These are phyloP conservation scores for Lochmaea capreae DNA, from an alignment of 2,888 invertebrate genomes.

Conservation along the genomic window DNA sequence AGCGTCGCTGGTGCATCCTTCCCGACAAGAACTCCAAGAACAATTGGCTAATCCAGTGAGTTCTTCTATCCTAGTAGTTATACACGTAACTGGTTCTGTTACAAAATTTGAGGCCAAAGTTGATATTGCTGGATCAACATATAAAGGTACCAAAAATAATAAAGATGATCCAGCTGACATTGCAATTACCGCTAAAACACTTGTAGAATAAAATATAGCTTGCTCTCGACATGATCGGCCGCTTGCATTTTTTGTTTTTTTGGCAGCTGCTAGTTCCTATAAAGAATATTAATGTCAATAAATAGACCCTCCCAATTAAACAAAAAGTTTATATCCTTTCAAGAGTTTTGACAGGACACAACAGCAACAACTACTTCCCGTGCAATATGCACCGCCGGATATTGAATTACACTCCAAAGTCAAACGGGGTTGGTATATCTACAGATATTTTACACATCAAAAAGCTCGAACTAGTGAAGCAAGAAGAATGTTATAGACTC, in stretches of 20 bases:
- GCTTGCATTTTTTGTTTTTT: conserved; percentile 65
- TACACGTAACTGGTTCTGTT: conserved; percentile 78
- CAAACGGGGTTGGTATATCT: too few species aligned
- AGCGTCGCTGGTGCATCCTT: conserved; percentile 84
- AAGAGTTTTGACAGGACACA: too few species aligned
- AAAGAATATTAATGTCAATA: conserved; percentile 29
- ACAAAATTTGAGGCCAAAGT: conserved; percentile 81
- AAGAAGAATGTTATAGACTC: too few species aligned
- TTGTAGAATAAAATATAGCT: conserved; percentile 78
- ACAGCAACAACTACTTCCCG: too few species aligned
- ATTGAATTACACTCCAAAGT: too few species aligned
- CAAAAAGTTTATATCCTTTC: too few species aligned
- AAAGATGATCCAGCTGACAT: conserved; percentile 79
- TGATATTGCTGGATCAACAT: conserved; percentile 77
- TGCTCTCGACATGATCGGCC: conserved; percentile 74
- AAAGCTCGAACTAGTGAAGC: too few species aligned
- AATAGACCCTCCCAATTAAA: background rate
- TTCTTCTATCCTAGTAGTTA: conserved; percentile 78
- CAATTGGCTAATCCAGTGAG: conserved; percentile 81
- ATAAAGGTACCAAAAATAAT: conserved; percentile 79
- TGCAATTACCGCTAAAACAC: conserved; percentile 76
- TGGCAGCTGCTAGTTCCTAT: conserved; percentile 67
- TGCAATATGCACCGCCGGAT: too few species aligned
- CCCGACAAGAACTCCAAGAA: conserved; percentile 83
- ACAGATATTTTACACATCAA: too few species aligned